phyloP scores from a whole-genome alignment of 2,797 vertebrate species.

The Nothura maculosa region DNA sequence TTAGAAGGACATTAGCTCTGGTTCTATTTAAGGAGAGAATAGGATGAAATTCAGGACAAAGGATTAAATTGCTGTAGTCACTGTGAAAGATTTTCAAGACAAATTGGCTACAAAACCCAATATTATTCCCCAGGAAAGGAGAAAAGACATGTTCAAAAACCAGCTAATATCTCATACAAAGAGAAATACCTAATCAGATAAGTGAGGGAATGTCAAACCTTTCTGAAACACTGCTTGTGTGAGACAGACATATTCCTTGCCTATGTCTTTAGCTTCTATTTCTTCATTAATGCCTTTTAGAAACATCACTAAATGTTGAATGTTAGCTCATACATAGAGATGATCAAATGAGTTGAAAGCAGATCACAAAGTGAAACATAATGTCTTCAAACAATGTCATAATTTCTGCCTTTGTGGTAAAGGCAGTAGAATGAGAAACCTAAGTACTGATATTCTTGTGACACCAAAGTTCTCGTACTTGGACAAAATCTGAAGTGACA shows the following conservation, averaged over 20 bases:
- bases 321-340: background rate
- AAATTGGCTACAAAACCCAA: background rate
- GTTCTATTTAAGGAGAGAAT: background rate
- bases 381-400: background rate
- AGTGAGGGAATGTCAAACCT: no score
- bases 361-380: background rate
- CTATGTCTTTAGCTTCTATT: no score
- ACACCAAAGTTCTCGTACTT: background rate
- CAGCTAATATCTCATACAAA: background rate
- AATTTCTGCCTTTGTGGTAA: constrained; percentile 3
- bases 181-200: background rate
- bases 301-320: background rate
- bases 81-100: background rate
- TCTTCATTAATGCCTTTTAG: no score
- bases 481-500: background rate
- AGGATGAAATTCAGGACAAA: background rate
- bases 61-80: background rate
- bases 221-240: background rate
- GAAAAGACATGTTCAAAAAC: background rate
- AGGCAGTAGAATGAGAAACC: background rate
- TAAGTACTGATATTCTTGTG: background rate
- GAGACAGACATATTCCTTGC: background rate
- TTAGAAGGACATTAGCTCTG: background rate
- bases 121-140: background rate
- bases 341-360: background rate